Conservation (phyloP, 2,888 invertebrate genomes). For the Tenthredo amoena region DNA sequence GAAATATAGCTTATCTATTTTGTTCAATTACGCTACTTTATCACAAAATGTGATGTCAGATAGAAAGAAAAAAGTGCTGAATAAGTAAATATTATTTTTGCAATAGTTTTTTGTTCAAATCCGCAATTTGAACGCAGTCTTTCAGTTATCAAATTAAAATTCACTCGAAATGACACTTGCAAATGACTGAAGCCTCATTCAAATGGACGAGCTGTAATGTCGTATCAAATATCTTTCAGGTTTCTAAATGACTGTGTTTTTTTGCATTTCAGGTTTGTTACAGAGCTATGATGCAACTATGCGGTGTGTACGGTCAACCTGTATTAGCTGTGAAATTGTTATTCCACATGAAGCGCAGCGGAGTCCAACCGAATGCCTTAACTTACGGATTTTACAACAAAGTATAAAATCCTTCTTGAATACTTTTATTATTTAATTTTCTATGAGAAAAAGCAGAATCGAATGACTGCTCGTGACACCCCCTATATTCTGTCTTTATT, state of each 20-base stretch:
- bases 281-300: slow-evolving; percentile 98
- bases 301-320: slow-evolving; percentile 96
- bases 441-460: background rate
- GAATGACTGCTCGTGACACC: background rate
- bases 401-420: slow-evolving; percentile 61
- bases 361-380: slow-evolving; percentile 97
- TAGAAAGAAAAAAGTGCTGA: background rate
- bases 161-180: background rate
- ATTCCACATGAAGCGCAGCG: slow-evolving; percentile 95
- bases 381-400: slow-evolving; percentile 95
- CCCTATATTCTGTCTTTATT: background rate
- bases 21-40: background rate
- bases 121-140: background rate
- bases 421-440: background rate
- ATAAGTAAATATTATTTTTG: background rate
- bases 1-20: background rate
- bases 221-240: slow-evolving; percentile 30
- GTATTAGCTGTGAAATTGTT: slow-evolving; percentile 95
- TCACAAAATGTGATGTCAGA: background rate
- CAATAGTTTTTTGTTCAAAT: background rate
- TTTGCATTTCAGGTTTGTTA: slow-evolving; percentile 89
- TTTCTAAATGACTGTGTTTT: background rate
- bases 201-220: background rate
- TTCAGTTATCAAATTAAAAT: background rate
- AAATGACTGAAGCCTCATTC: background rate